Conservation (phyloP, 2,888 invertebrate genomes). For the Tortricodes alternella region DNA sequence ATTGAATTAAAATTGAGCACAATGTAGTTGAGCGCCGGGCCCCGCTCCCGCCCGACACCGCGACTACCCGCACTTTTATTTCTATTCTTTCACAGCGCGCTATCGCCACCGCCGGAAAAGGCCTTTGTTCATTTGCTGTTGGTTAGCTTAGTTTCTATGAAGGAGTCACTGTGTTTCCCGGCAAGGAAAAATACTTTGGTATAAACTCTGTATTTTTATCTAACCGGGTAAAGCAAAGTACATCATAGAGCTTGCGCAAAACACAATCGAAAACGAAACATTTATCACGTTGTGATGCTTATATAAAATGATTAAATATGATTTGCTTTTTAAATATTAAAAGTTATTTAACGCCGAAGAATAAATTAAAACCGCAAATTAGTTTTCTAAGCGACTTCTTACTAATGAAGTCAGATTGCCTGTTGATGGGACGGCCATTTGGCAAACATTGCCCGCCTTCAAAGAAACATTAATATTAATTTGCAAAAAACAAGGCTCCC, state of each 20-base stretch:
- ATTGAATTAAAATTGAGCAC: background rate
- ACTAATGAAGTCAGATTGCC: constrained; percentile 19
- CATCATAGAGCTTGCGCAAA: too few relatives aligned
- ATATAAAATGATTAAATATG: too few relatives aligned
- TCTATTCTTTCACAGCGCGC: constrained; percentile 7
- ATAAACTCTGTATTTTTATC: too few relatives aligned
- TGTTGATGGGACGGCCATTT: constrained; percentile 4
- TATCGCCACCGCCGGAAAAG: background rate
- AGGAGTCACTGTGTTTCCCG: background rate
- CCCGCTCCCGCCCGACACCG: constrained; percentile 4
- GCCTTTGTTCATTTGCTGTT: constrained; percentile 2
- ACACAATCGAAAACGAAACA: too few relatives aligned
- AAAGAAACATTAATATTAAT: constrained; percentile 22
- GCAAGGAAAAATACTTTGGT: background rate
- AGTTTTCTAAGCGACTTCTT: background rate
- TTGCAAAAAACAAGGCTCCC: background rate
- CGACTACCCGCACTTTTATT: constrained; percentile 2
- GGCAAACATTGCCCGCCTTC: constrained; percentile 3
- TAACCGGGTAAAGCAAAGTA: too few relatives aligned
- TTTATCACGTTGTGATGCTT: too few relatives aligned
- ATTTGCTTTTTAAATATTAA: too few relatives aligned
- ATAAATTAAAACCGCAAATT: constrained; percentile 1
- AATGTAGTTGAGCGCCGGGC: background rate
- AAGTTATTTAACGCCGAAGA: too few relatives aligned
- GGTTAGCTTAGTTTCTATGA: background rate